phyloP scores from a whole-genome alignment of 2,113 vertebrate species.

The Probosciger aterrimus region DNA sequence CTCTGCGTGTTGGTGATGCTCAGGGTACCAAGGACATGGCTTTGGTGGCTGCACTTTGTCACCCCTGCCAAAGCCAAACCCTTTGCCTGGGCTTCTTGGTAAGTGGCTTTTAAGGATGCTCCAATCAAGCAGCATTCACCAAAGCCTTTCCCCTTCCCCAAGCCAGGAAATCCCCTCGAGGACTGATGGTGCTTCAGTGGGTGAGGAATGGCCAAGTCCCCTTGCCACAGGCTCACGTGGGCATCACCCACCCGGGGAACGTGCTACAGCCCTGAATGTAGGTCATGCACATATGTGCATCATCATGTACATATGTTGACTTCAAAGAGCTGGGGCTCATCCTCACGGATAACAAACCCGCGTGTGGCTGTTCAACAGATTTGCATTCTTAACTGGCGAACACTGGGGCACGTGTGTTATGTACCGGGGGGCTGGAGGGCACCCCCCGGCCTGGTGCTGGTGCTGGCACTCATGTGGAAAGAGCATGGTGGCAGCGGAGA shows the following conservation, averaged over 20 bases:
- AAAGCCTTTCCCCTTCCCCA: background rate
- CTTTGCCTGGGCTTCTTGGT: background rate
- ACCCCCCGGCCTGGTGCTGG: background rate
- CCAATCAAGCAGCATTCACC: rapidly evolving
- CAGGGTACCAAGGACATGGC: rapidly evolving
- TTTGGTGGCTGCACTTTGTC: background rate
- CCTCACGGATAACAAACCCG: background rate
- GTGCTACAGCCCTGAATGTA: background rate
- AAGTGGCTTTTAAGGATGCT: background rate
- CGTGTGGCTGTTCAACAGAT: background rate
- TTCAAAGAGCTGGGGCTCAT: background rate
- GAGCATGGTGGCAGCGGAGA: conserved; percentile 60
- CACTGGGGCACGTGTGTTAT: background rate
- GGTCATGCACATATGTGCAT: background rate
- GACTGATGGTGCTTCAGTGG: rapidly evolving
- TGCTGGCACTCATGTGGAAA: conserved; percentile 71
- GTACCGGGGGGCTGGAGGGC: rapidly evolving
- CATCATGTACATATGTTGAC: background rate
- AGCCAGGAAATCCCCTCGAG: rapidly evolving
- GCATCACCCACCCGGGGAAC: background rate
- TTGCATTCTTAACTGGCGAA: background rate
- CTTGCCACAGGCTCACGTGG: background rate
- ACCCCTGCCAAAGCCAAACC: background rate
- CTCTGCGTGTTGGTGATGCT: rapidly evolving
- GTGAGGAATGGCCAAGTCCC: background rate